Evolutionary conservation across 2,113 vertebrate species (phyloP).

Genomic region (Siphamia tubifer): DNA sequence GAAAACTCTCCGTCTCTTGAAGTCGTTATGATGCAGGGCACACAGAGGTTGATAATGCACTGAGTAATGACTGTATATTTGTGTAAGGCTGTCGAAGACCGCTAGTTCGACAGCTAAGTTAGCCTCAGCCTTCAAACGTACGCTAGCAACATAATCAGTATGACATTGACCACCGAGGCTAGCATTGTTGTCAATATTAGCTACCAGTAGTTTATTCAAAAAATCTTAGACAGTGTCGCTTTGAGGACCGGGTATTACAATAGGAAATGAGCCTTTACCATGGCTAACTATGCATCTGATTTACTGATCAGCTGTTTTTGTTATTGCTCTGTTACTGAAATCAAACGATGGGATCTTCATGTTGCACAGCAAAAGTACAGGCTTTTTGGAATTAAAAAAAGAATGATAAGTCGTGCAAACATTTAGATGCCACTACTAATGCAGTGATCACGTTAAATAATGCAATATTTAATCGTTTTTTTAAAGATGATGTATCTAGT

Average conservation of each 20-base stretch:
- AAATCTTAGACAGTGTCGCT: neutral
- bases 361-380: rapidly evolving
- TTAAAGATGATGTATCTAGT: neutral
- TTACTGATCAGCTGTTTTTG: conserved; percentile 44
- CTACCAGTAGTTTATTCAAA: neutral
- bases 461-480: neutral
- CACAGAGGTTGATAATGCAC: rapidly evolving
- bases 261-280: neutral
- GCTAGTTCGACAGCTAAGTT: conserved; percentile 28
- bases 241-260: neutral
- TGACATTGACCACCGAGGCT: neutral
- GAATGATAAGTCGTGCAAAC: rapidly evolving
- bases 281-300: neutral
- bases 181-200: neutral
- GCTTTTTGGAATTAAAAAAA: neutral
- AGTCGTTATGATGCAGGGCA: rapidly evolving
- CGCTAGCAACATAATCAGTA: conserved; percentile 10
- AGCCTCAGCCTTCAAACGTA: conserved; percentile 37
- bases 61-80: neutral
- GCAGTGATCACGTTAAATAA: rapidly evolving
- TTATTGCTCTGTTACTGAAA: neutral
- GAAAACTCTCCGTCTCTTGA: rapidly evolving
- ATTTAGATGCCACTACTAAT: neutral
- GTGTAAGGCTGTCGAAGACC: neutral
- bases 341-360: neutral